Evolutionary conservation across 1,140 invertebrate genomes (phyloP), one percentile per base, ranked within the genome.

Genomic region (Heliconius eleuchia): DNA sequence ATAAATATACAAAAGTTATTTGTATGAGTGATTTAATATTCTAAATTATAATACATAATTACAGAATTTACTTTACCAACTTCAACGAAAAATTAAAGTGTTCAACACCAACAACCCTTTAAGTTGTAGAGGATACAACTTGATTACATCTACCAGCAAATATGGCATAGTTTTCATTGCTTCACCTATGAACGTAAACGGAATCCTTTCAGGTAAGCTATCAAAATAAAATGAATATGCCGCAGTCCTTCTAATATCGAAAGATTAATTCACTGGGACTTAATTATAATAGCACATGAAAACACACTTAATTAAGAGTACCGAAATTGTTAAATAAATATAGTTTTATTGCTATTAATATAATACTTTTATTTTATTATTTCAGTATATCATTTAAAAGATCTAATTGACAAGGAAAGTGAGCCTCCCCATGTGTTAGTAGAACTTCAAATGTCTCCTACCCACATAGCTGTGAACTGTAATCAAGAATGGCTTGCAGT

Each of bases 21-120:
- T 30, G 9, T 18, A 66, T 11, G 1, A 30, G 23, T 23, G 1
- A 16, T 27, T 66, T 30, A 13, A 66, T 34, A 71, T 52, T 27
- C 5, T 50, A 34, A 75, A 52, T 52, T 27, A 42, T 66, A 74
- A n/a, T 77, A 72, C 23, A 27, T 19, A 52, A 46, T 83, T 81
- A 73, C 86, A 94, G 92, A 88, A 84, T 75, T 75, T 94, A 4
- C 83, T 91, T 2, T 94, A 92, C 71, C 93, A 92, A 84, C 78
- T 93, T 42, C 92, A 94, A 87, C 83, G 91, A 9, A 94, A 94
- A 85, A 84, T 93, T 18, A 93, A 94, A 84, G 92, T 94, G 16
- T 93, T 94, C 72, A 89, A 92, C 71, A 91, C 88, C 37, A 86
- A 78, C 55, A 85, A 90, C 73, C 13, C 81, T 3, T 86, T 94